These are phyloP conservation scores for Limnephilus rhombicus DNA, from an alignment of 2,888 invertebrate species.

Conservation along the genomic window DNA sequence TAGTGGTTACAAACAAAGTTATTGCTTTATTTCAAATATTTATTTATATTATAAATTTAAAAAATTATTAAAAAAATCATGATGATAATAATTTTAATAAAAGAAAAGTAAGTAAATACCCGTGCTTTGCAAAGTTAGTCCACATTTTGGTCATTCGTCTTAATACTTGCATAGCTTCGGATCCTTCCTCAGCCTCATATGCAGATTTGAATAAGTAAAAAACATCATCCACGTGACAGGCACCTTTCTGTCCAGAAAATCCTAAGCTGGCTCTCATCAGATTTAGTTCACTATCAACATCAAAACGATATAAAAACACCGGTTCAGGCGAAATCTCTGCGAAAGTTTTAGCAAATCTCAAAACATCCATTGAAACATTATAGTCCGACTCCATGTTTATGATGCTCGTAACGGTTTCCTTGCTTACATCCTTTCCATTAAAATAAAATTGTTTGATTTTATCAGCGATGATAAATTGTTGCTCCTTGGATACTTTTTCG, in stretches of 20 bases:
- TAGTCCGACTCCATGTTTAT: conserved; percentile 60
- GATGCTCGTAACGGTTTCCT: conserved; percentile 64
- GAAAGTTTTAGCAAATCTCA: conserved; percentile 50
- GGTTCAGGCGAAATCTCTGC: conserved; percentile 45
- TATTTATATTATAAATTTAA: too few species aligned
- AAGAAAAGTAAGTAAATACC: conserved; percentile 47
- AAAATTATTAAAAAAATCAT: too few species aligned
- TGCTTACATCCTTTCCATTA: conserved; percentile 69
- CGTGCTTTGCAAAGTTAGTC: conserved; percentile 67
- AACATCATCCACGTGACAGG: conserved; percentile 63
- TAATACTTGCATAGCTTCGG: conserved; percentile 41
- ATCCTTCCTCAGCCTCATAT: conserved; percentile 50
- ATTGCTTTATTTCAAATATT: too few species aligned
- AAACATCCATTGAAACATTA: conserved; percentile 51
- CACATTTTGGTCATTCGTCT: conserved; percentile 64
- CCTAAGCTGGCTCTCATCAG: conserved; percentile 50
- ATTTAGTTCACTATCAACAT: conserved; percentile 55
- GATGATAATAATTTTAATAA: too few species aligned
- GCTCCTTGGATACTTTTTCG: conserved; percentile 70
- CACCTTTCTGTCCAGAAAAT: conserved; percentile 44
- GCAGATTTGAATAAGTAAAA: conserved; percentile 63
- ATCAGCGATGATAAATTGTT: conserved; percentile 69
- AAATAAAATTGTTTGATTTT: conserved; percentile 73
- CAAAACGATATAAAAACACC: conserved; percentile 61
- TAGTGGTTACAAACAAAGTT: too few species aligned